Percentiles rank a stretch among this genome's conserved stretches.
phyloP scores from a whole-genome alignment of 2,797 vertebrate genomes.

The Cyprinella venusta region DNA sequence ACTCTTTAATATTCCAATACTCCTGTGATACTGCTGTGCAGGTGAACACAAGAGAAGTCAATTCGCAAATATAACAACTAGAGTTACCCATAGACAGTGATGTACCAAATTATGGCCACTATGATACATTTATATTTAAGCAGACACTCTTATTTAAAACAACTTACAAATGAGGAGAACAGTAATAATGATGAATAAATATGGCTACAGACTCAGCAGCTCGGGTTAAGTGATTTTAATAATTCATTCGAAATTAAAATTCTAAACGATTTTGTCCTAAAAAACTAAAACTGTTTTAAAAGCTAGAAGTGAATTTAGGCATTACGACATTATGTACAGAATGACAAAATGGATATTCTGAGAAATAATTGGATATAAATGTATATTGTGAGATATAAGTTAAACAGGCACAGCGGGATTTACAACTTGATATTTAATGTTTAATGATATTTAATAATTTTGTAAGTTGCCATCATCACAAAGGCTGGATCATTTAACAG shows the following conservation, averaged over 20 bases:
- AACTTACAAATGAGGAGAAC: too few relatives aligned
- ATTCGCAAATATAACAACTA: neutral
- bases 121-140: neutral
- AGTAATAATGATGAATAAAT: too few relatives aligned
- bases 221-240: too few relatives aligned
- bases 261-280: neutral
- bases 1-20: constrained; percentile 29
- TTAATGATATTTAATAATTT: neutral
- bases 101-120: neutral
- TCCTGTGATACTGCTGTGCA: neutral
- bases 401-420: too few relatives aligned
- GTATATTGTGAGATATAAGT: too few relatives aligned
- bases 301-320: neutral
- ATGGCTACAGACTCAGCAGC: too few relatives aligned
- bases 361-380: neutral
- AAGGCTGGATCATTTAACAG: neutral
- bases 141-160: too few relatives aligned
- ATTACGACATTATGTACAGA: neutral
- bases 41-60: neutral
- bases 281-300: neutral
- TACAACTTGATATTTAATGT: too few relatives aligned
- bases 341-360: neutral
- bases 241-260: neutral
- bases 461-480: neutral
- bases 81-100: neutral